Conservation (phyloP, 2,888 invertebrate genomes). For the Tortricodes alternella region DNA sequence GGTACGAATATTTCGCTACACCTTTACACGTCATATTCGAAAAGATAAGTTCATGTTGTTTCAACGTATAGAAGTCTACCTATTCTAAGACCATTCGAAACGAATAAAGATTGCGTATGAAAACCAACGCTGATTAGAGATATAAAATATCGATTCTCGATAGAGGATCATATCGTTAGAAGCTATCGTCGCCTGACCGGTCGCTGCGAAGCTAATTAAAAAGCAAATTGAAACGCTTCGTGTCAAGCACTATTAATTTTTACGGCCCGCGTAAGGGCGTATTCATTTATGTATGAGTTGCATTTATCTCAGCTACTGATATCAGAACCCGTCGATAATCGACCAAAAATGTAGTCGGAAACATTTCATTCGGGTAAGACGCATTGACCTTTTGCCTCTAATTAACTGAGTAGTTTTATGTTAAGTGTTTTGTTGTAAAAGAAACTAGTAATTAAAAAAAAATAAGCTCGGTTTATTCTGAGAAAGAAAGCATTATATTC, state of each 20-base stretch:
- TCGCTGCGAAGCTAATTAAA: constrained; percentile 61
- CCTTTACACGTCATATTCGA: too few relatives aligned
- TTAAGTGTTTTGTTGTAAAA: too few relatives aligned
- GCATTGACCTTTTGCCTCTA: too few relatives aligned
- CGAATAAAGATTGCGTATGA: not conserved
- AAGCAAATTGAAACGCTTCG: constrained; percentile 67
- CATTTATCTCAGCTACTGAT: constrained; percentile 32
- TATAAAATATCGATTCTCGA: constrained; percentile 43
- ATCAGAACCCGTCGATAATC: constrained; percentile 9
- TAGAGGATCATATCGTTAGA: constrained; percentile 41
- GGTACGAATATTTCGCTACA: not conserved
- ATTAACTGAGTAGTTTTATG: too few relatives aligned
- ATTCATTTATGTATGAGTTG: constrained; percentile 49
- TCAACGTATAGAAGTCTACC: too few relatives aligned
- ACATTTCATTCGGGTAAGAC: not conserved
- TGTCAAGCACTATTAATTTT: constrained; percentile 72
- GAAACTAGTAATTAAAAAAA: too few relatives aligned
- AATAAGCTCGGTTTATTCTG: too few relatives aligned
- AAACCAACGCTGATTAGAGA: constrained; percentile 19
- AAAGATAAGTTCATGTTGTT: too few relatives aligned
- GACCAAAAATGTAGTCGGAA: constrained; percentile 3
- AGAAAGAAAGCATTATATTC: too few relatives aligned
- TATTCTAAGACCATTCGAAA: too few relatives aligned
- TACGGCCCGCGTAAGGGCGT: constrained; percentile 61
- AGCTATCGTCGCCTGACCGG: constrained; percentile 40